Evolutionary conservation across 2,797 vertebrate species (phyloP).

Genomic region (Galago senegalensis): DNA sequence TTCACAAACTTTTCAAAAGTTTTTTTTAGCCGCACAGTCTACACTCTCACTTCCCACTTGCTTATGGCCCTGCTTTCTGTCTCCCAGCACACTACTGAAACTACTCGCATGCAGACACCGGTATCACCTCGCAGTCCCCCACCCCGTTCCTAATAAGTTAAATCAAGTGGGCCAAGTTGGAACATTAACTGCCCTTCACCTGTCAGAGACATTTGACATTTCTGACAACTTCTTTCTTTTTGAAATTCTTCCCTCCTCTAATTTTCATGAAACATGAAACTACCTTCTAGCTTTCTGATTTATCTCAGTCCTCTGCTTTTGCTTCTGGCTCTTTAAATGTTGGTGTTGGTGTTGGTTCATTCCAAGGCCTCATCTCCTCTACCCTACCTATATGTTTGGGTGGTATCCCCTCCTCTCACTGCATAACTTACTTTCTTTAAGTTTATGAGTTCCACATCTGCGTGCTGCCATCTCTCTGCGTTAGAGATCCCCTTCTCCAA

Average conservation of each 20-base stretch:
- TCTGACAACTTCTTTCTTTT: background rate
- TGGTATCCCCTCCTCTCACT: rapidly evolving
- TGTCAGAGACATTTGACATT: background rate
- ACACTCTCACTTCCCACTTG: background rate
- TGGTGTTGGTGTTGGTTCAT: background rate
- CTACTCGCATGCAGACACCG: rapidly evolving
- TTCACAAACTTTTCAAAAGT: background rate
- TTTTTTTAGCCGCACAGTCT: background rate
- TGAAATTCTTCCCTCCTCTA: background rate
- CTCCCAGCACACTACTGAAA: background rate
- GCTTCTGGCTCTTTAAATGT: background rate
- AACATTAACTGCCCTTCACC: background rate
- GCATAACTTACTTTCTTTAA: background rate
- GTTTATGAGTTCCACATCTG: background rate
- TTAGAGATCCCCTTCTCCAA: background rate
- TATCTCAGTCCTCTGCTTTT: background rate
- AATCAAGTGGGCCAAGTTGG: too few species aligned
- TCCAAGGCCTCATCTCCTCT: too few species aligned
- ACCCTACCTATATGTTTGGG: background rate
- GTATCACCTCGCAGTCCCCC: rapidly evolving
- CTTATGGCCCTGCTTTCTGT: rapidly evolving
- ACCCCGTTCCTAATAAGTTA: background rate
- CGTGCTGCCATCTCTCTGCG: background rate
- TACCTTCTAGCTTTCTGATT: background rate
- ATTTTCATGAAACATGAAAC: background rate